phyloP scores from a whole-genome alignment of 2,888 invertebrate species.

The Bursaphelenchus okinawaensis region DNA sequence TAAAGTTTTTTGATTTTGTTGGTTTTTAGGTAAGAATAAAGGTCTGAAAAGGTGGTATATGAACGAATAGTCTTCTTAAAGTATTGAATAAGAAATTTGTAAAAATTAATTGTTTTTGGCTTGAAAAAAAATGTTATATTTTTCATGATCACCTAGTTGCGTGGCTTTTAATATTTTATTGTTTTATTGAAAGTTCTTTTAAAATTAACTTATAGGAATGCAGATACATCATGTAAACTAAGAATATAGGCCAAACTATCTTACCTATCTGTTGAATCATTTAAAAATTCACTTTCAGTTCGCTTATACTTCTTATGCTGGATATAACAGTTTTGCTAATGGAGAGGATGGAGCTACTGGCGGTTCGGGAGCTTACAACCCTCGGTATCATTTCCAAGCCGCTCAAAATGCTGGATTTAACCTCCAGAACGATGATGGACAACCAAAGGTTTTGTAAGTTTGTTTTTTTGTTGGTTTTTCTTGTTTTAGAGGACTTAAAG shows the following conservation, averaged over 20 bases:
- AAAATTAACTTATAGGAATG: too few species aligned
- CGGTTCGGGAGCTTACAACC: constrained; percentile 41
- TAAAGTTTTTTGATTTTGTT: neutral
- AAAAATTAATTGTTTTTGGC: too few species aligned
- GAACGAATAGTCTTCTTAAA: too few species aligned
- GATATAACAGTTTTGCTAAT: constrained; percentile 29
- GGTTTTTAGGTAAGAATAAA: neutral
- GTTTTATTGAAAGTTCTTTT: too few species aligned
- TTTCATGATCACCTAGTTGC: too few species aligned
- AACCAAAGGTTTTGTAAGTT: constrained; percentile 51
- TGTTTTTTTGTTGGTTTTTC: constrained; percentile 5
- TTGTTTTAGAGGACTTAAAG: neutral
- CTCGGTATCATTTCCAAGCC: constrained; percentile 49
- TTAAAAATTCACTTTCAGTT: constrained; percentile 26
- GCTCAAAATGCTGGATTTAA: constrained; percentile 54
- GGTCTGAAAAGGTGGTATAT: too few species aligned
- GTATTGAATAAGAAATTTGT: too few species aligned
- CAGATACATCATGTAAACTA: too few species aligned
- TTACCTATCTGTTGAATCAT: too few species aligned
- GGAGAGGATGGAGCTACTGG: constrained; percentile 18
- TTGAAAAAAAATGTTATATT: too few species aligned
- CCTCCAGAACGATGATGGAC: constrained; percentile 38
- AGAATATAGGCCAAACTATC: too few species aligned
- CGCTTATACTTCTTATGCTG: constrained; percentile 22
- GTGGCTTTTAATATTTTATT: too few species aligned